Evolutionary conservation across 2,113 vertebrate species (phyloP).

Genomic region (Zosterops borbonicus): DNA sequence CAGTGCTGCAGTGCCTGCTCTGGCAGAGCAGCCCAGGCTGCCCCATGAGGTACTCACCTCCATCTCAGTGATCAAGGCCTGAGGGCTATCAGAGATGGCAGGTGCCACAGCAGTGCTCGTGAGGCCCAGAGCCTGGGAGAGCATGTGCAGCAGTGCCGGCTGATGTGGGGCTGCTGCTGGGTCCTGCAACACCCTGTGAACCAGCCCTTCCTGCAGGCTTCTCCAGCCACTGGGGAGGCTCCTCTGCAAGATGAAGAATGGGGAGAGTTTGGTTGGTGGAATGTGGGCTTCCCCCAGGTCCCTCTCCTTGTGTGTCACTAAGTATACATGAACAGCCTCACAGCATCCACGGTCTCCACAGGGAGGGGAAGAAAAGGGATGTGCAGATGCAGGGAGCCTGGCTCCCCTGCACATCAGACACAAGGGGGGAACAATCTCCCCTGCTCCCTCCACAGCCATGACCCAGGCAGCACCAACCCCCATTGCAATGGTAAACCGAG

Average conservation of each 20-base stretch:
- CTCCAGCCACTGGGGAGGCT: slow-evolving; percentile 62
- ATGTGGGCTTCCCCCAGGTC: accelerated
- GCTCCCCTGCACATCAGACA: background rate
- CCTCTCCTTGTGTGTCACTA: background rate
- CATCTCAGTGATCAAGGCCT: slow-evolving; percentile 71
- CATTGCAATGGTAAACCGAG: background rate
- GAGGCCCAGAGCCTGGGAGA: slow-evolving; percentile 77
- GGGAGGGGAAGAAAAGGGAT: background rate
- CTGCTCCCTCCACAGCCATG: background rate
- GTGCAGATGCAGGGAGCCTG: background rate
- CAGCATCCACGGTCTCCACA: accelerated
- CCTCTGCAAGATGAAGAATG: slow-evolving; percentile 34
- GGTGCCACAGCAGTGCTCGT: background rate
- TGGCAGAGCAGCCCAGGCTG: background rate
- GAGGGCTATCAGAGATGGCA: slow-evolving; percentile 59
- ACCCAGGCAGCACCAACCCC: background rate
- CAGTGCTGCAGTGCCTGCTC: accelerated
- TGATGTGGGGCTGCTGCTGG: slow-evolving; percentile 45
- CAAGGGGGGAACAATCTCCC: background rate
- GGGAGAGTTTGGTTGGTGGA: background rate
- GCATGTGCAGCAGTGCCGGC: slow-evolving; percentile 70
- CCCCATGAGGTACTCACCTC: slow-evolving; percentile 65
- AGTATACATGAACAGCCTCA: background rate
- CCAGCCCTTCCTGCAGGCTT: slow-evolving; percentile 62
- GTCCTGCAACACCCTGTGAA: slow-evolving; percentile 73